phyloP scores from a whole-genome alignment of 2,797 vertebrate species.

The Melanotaenia boesemani region DNA sequence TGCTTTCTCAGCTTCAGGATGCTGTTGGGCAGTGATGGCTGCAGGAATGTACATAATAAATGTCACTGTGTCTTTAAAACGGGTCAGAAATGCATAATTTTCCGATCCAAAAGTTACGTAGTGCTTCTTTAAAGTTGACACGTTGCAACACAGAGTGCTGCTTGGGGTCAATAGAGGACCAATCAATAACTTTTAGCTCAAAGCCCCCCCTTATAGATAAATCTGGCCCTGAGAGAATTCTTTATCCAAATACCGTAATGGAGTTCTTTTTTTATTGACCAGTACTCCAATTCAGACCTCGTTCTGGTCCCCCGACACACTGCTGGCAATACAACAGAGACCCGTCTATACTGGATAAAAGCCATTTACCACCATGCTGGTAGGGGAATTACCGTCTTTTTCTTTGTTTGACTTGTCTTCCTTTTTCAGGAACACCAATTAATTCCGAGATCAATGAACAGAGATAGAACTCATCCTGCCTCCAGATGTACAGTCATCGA shows the following conservation, averaged over 20 bases:
- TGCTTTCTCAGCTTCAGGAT: no score
- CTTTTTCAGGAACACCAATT: constrained; percentile 47
- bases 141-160: neutral
- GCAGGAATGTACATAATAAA: no score
- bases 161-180: neutral
- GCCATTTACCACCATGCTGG: constrained; percentile 17
- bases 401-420: constrained; percentile 41
- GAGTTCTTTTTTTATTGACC: constrained; percentile 35
- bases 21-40: no score
- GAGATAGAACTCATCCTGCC: constrained; percentile 41
- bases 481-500: constrained; percentile 65
- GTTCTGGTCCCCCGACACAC: neutral
- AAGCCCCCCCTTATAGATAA: neutral
- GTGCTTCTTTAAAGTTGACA: neutral
- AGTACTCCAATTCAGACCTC: constrained; percentile 11
- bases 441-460: constrained; percentile 59
- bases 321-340: constrained; percentile 17
- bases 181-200: neutral
- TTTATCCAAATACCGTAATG: constrained; percentile 1
- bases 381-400: no score
- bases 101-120: no score
- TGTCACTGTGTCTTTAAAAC: no score
- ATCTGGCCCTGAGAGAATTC: neutral
- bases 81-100: no score
- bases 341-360: constrained; percentile 1